Evolutionary conservation across 2,888 invertebrate genomes (phyloP).

Genomic region (Eupithecia dodoneata): DNA sequence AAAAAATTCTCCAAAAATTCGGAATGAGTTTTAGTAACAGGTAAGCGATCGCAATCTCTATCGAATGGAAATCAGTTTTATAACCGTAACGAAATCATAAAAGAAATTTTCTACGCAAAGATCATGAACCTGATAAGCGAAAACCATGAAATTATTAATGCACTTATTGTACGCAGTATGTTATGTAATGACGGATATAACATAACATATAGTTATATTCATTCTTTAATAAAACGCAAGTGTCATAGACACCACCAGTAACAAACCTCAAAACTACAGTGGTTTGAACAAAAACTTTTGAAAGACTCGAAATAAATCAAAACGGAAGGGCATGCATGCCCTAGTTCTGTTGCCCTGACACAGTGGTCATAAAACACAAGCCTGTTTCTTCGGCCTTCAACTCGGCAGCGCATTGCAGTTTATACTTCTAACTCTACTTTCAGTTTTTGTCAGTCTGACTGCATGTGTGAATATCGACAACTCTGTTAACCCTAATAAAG

Average conservation of each 20-base stretch:
- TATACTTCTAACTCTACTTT: not conserved
- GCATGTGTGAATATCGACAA: not conserved
- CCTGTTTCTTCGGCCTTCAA: constrained; percentile 21
- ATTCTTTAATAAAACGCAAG: not conserved
- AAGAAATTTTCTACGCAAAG: constrained; percentile 2
- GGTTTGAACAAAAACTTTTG: not conserved
- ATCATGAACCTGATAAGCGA: not conserved
- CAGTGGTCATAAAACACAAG: not conserved
- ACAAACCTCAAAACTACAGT: not conserved
- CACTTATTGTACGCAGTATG: not conserved
- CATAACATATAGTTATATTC: not conserved
- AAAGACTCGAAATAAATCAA: not conserved
- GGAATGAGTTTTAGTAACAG: constrained; percentile 1
- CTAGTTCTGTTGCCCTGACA: constrained; percentile 25
- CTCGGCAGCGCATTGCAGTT: constrained; percentile 17
- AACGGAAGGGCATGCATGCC: constrained; percentile 1
- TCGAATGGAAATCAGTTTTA: constrained; percentile 10
- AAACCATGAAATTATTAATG: not conserved
- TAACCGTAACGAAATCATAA: constrained; percentile 5
- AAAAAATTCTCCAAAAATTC: too few relatives aligned
- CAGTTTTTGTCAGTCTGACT: not conserved
- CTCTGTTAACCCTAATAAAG: not conserved
- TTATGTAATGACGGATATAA: not conserved
- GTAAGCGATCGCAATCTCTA: not conserved
- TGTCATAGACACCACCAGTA: not conserved